Percentiles rank a stretch among this genome's conserved stretches.
Evolutionary conservation across 2,888 invertebrate species (phyloP).

Genomic region (Trisateles emortualis): DNA sequence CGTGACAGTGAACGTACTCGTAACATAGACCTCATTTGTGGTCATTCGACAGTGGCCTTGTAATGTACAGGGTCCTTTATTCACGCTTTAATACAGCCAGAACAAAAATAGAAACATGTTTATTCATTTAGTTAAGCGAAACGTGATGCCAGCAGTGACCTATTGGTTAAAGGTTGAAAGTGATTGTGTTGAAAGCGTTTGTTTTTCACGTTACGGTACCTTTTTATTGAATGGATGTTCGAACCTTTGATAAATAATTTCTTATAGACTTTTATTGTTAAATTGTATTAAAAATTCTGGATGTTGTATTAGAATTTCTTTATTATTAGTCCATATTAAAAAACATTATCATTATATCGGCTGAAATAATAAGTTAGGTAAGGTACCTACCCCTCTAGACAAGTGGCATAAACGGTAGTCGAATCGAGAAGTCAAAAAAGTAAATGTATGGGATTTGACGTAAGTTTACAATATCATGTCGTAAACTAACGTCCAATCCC

Average conservation of each 20-base stretch:
- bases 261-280: no score
- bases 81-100: background rate
- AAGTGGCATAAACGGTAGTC: no score
- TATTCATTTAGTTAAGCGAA: slow-evolving; percentile 37
- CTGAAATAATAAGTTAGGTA: no score
- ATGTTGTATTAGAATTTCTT: no score
- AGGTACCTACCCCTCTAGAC: no score
- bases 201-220: slow-evolving; percentile 27
- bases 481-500: no score
- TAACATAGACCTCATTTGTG: background rate
- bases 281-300: no score
- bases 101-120: slow-evolving; percentile 32
- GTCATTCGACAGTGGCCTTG: background rate
- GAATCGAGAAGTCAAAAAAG: no score
- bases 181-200: slow-evolving; percentile 42
- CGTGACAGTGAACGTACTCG: background rate
- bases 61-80: background rate
- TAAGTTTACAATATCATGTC: no score
- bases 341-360: no score
- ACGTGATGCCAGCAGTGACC: slow-evolving; percentile 25
- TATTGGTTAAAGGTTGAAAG: slow-evolving; percentile 41
- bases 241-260: slow-evolving; percentile 24
- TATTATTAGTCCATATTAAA: no score
- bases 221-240: slow-evolving; percentile 32
- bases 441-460: no score